Evolutionary conservation across 2,888 invertebrate species (phyloP), one percentile per base, ranked within the genome.

Genomic region (Andrena chrysosceles): DNA sequence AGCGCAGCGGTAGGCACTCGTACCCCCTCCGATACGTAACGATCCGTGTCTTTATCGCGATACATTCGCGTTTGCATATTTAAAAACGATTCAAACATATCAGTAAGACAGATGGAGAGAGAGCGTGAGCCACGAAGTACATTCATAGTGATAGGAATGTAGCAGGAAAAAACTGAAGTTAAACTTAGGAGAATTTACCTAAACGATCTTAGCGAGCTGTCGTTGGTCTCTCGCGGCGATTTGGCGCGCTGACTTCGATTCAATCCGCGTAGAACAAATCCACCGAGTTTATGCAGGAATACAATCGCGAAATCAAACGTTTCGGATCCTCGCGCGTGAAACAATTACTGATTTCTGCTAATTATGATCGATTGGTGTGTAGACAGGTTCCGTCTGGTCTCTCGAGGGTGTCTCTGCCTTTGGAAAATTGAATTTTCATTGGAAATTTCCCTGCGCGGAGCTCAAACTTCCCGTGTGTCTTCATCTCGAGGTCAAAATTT

Each of bases 371-470:
- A 54, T 54, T 20, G 52, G 3, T 2, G 20, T 0, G 20, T 29
- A 66, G 63, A 16, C 33, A 71, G 29, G n/a, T 54, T 3, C 2
- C 0, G 20, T 7, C 49, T 73, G 48, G 62, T 80, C 66, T 87
- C 86, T 85, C 78, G 35, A 78, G 68, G 70, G 80, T 81, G 56
- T 77, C 80, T 80, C 66, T 20, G 10, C 13, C 52, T 5, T n/a
- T 70, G 62, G 31, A 42, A 54, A 77, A 54, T 23, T 16, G 59
- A 23, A 33, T 26, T 29, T 33, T 7, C 1, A 20, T 33, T 6
- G 5, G 2, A n/a, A 16, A 48, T 49, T 26, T 26, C n/a, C 54
- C 63, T 33, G 26, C 7, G 26, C 3, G 13, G 7, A 23, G 23
- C 6, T 67, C 13, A 5, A 42, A 42, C 42, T 16, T 13, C 1